These are phyloP conservation scores for Tinea pellionella DNA, from an alignment of 2,888 invertebrate species.

Conservation along the genomic window DNA sequence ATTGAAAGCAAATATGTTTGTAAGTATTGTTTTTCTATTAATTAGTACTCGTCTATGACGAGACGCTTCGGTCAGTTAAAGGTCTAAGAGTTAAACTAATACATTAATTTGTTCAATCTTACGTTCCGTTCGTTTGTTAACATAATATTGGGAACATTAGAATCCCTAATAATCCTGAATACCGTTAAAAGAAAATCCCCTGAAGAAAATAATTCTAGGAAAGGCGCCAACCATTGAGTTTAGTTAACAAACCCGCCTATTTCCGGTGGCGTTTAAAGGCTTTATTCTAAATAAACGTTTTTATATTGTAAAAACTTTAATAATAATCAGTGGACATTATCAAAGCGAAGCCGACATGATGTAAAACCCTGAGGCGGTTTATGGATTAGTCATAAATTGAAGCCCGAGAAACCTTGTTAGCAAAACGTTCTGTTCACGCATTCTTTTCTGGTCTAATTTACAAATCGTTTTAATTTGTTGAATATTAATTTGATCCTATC, in stretches of 20 bases:
- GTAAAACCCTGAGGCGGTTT: slow-evolving; percentile 21
- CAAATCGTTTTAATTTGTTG: slow-evolving; percentile 8
- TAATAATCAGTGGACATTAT: slow-evolving; percentile 18
- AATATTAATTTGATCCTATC: background rate
- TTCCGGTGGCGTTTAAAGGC: slow-evolving; percentile 46
- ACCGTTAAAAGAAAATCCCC: background rate
- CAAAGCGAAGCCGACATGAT: slow-evolving; percentile 30
- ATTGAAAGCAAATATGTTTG: too few species aligned
- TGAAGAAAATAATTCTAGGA: slow-evolving; percentile 7
- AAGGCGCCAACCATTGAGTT: background rate
- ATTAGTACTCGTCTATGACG: too few species aligned
- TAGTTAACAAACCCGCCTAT: slow-evolving; percentile 28
- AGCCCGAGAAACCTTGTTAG: slow-evolving; percentile 19
- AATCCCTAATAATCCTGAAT: background rate
- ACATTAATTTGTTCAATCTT: too few species aligned
- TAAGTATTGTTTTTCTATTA: too few species aligned
- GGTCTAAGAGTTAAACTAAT: too few species aligned
- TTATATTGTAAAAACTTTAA: background rate
- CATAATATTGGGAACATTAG: background rate
- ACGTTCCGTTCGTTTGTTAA: too few species aligned
- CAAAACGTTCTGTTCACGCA: slow-evolving; percentile 8
- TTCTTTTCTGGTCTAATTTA: background rate
- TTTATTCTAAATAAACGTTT: slow-evolving; percentile 2
- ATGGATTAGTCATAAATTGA: slow-evolving; percentile 30
- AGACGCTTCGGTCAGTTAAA: too few species aligned